Conservation (phyloP, 2,797 vertebrate genomes). For the Oreochromis mossambicus region DNA sequence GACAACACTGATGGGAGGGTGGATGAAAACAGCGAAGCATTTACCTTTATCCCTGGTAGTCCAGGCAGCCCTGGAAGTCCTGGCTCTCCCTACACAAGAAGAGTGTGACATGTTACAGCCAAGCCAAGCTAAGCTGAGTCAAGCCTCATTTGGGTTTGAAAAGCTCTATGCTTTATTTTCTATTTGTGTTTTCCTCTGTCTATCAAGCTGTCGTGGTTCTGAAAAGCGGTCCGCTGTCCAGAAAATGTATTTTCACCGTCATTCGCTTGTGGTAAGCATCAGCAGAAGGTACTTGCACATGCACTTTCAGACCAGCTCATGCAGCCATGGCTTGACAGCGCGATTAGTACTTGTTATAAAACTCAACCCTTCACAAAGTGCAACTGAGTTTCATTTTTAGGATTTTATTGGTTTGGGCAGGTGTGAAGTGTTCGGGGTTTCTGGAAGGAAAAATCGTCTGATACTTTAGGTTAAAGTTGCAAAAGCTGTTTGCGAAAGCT, state of each 20-base stretch:
- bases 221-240: slow-evolving; percentile 12
- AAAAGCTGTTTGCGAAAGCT: slow-evolving; percentile 28
- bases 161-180: slow-evolving; percentile 6
- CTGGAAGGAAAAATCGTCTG: slow-evolving; percentile 32
- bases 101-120: slow-evolving; percentile 91
- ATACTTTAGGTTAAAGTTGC: slow-evolving; percentile 40
- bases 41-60: slow-evolving; percentile 99
- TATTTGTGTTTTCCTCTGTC: slow-evolving; percentile 25
- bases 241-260: slow-evolving; percentile 11
- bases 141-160: slow-evolving; percentile 43
- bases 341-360: slow-evolving; percentile 67
- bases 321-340: slow-evolving; percentile 55
- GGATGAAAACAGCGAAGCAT: slow-evolving; percentile 71
- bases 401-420: slow-evolving; percentile 46
- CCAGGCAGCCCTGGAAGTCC: slow-evolving; percentile 99
- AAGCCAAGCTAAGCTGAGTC: slow-evolving; percentile 71
- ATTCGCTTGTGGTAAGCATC: slow-evolving; percentile 22
- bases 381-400: slow-evolving; percentile 11
- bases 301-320: slow-evolving; percentile 67
- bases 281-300: slow-evolving; percentile 56
- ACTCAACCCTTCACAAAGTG: slow-evolving; percentile 46
- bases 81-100: slow-evolving; percentile 98
- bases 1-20: slow-evolving; percentile 30
- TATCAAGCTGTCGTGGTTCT: slow-evolving; percentile 12
- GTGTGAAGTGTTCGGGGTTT: slow-evolving; percentile 47